Conservation (phyloP, 2,113 vertebrate genomes). For the Menura novaehollandiae region DNA sequence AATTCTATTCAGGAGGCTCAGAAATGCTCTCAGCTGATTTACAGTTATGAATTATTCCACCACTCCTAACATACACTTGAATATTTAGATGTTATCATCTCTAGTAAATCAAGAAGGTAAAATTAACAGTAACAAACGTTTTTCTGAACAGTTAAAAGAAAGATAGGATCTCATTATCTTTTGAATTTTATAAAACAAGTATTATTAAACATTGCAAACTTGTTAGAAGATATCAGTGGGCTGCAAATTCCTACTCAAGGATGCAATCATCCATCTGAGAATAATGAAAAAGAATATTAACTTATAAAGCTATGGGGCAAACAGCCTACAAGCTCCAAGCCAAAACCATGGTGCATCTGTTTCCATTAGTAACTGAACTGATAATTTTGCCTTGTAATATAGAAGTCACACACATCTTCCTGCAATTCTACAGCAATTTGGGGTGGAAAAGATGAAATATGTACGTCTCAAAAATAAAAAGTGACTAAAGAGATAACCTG, state of each 20-base stretch:
- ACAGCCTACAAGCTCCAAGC: not conserved
- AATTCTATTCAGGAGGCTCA: not conserved
- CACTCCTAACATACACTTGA: not conserved
- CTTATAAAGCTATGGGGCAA: not conserved
- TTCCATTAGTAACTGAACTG: constrained; percentile 27
- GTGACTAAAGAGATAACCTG: not conserved
- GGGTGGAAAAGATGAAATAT: not conserved
- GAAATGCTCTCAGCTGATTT: constrained; percentile 28
- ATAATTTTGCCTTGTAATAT: not conserved
- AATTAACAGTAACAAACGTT: constrained; percentile 28
- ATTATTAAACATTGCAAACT: constrained; percentile 38
- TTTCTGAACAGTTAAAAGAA: not conserved
- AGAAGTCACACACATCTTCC: not conserved
- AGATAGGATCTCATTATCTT: not conserved
- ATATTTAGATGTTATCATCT: constrained; percentile 5
- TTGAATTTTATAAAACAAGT: constrained; percentile 28
- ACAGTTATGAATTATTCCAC: constrained; percentile 7
- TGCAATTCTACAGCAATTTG: not conserved
- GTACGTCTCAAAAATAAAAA: not conserved
- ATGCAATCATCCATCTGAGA: not conserved
- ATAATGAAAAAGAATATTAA: constrained; percentile 12
- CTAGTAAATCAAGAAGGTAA: constrained; percentile 20
- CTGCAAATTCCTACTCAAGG: constrained; percentile 23
- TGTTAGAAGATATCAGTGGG: not conserved
- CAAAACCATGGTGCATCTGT: not conserved